Conservation (phyloP, 2,888 invertebrate species). For the Drosophila neotestacea region DNA sequence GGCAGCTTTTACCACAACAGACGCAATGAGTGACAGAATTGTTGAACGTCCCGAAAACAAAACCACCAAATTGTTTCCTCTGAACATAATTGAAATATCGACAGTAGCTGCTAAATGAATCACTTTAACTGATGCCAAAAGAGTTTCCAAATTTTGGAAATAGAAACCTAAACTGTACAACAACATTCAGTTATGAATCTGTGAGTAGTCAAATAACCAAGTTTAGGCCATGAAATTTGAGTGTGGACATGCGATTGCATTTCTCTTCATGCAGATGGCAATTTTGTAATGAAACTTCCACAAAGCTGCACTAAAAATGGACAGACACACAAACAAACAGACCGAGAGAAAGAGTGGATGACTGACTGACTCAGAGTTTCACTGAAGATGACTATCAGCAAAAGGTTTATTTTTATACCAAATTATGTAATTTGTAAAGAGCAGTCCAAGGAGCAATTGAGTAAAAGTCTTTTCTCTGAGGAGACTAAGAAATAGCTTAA, state of each 20-base stretch:
- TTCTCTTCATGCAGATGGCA: conserved; percentile 30
- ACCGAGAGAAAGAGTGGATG: background rate
- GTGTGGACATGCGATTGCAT: conserved; percentile 12
- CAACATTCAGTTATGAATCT: background rate
- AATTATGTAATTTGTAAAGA: conserved; percentile 43
- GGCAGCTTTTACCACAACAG: conserved; percentile 22
- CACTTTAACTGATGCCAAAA: conserved; percentile 4
- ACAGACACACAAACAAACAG: background rate
- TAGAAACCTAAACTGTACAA: background rate
- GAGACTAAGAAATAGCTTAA: background rate
- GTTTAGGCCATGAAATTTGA: conserved; percentile 2
- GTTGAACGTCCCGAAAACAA: conserved; percentile 13
- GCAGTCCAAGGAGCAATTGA: too few relatives aligned
- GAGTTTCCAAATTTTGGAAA: background rate
- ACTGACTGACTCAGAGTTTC: conserved; percentile 34
- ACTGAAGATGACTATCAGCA: conserved; percentile 23
- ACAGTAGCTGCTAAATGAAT: conserved; percentile 8
- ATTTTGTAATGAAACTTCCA: conserved; percentile 55
- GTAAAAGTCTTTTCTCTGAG: background rate
- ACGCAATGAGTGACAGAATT: conserved; percentile 1
- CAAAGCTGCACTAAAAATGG: conserved; percentile 29
- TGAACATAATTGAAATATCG: conserved; percentile 35
- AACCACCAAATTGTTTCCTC: conserved; percentile 19
- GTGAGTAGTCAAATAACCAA: background rate
- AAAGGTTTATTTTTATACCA: conserved; percentile 19